Evolutionary conservation across 2,888 invertebrate genomes (phyloP).

Genomic region (Chymomyza amoena): DNA sequence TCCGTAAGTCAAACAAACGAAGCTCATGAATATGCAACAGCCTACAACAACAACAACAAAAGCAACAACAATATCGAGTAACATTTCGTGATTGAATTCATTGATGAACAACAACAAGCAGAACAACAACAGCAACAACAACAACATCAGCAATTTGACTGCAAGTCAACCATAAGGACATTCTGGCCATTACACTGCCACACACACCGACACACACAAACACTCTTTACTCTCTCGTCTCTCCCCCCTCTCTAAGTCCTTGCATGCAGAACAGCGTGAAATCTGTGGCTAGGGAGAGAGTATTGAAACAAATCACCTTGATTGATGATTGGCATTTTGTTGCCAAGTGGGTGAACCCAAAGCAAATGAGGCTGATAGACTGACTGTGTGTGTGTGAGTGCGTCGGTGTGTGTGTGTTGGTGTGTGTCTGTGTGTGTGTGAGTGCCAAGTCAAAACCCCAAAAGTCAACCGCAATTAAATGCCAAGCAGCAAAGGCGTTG

Average conservation of each 20-base stretch:
- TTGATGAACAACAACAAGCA: constrained; percentile 59
- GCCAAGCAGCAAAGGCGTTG: constrained; percentile 53
- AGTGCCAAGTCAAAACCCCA: constrained; percentile 52
- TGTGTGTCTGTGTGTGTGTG: constrained; percentile 5
- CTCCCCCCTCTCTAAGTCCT: constrained; percentile 6
- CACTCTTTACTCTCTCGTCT: neutral
- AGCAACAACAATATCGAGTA: constrained; percentile 27
- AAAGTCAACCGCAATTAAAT: constrained; percentile 71
- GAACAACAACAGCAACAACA: constrained; percentile 27
- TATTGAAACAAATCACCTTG: constrained; percentile 76
- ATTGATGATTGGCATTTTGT: constrained; percentile 76
- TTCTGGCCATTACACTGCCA: constrained; percentile 7
- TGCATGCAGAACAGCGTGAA: constrained; percentile 63
- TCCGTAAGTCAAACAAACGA: constrained; percentile 59
- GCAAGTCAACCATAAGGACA: constrained; percentile 37
- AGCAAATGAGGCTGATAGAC: neutral
- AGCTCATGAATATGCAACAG: constrained; percentile 62
- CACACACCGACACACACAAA: neutral
- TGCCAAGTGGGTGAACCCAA: constrained; percentile 39
- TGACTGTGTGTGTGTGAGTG: constrained; percentile 7
- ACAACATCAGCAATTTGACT: constrained; percentile 49
- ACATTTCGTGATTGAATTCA: constrained; percentile 69
- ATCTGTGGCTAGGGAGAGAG: constrained; percentile 53
- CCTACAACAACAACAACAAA: constrained; percentile 4
- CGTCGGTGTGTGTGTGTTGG: constrained; percentile 19